Evolutionary conservation across 2,113 vertebrate species (phyloP).

Genomic region (Mastomys coucha): DNA sequence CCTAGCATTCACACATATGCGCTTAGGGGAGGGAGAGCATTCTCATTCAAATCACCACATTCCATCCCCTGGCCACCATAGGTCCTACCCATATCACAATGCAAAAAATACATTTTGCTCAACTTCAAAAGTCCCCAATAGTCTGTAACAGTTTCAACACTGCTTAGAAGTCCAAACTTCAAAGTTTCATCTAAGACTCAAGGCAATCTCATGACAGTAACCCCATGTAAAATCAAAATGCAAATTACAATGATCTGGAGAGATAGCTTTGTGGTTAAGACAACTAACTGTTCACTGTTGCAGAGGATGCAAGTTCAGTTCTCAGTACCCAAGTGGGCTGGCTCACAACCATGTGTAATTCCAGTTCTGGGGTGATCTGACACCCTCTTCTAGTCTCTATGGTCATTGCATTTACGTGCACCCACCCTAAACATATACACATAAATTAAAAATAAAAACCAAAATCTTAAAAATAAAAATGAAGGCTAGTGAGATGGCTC

Average conservation of each 20-base stretch:
- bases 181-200: neutral
- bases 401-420: neutral
- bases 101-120: neutral
- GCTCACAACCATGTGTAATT: neutral
- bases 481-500: too few species aligned
- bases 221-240: neutral
- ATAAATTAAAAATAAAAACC: neutral
- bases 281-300: neutral
- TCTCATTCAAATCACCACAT: neutral
- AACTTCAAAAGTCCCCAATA: neutral
- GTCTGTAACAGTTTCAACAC: neutral
- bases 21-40: neutral
- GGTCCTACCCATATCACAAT: neutral
- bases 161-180: neutral
- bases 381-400: neutral
- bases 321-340: neutral
- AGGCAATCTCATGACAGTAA: neutral
- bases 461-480: too few species aligned
- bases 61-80: neutral
- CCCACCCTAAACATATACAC: neutral
- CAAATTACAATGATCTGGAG: neutral
- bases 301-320: neutral
- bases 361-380: neutral
- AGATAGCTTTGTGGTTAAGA: neutral
- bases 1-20: too few species aligned